Evolutionary conservation across 2,797 vertebrate species (phyloP).

Genomic region (Clarias fuscus): DNA sequence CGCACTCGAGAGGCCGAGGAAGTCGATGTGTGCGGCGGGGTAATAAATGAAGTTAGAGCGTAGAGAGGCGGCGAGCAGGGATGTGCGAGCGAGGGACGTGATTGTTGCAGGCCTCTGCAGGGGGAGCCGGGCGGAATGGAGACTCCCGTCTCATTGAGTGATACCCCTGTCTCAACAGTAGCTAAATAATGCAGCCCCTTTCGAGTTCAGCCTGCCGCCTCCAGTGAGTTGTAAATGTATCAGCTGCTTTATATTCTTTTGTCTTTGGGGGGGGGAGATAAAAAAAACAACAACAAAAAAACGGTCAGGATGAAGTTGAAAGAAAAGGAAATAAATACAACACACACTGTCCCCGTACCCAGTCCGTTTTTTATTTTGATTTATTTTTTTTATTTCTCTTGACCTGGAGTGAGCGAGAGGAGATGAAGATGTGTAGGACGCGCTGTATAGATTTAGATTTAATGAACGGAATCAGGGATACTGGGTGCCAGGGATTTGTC

Average conservation of each 20-base stretch:
- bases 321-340: slow-evolving; percentile 47
- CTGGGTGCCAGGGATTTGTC: neutral
- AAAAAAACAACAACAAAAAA: slow-evolving; percentile 58
- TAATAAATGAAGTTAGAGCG: slow-evolving; percentile 55
- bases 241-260: slow-evolving; percentile 79
- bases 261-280: slow-evolving; percentile 66
- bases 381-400: slow-evolving; percentile 13
- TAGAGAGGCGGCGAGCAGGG: slow-evolving; percentile 27
- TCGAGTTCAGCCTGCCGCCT: slow-evolving; percentile 54
- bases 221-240: slow-evolving; percentile 77
- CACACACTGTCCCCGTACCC: slow-evolving; percentile 31
- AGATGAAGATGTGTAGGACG: slow-evolving; percentile 4
- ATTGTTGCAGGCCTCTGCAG: slow-evolving; percentile 69
- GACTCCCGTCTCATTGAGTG: slow-evolving; percentile 80
- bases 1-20: neutral
- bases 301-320: slow-evolving; percentile 48
- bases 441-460: slow-evolving; percentile 4
- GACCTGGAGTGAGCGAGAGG: slow-evolving; percentile 33
- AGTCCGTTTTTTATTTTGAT: neutral
- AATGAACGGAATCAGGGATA: slow-evolving; percentile 28
- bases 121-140: slow-evolving; percentile 70
- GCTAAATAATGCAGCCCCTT: slow-evolving; percentile 71
- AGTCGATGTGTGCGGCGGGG: slow-evolving; percentile 34
- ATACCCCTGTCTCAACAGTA: slow-evolving; percentile 81
- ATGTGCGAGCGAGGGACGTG: slow-evolving; percentile 47